Percentiles rank a stretch among this genome's conserved stretches.
Conservation (phyloP, 2,113 vertebrate genomes). For the Paedocypris sp. region DNA sequence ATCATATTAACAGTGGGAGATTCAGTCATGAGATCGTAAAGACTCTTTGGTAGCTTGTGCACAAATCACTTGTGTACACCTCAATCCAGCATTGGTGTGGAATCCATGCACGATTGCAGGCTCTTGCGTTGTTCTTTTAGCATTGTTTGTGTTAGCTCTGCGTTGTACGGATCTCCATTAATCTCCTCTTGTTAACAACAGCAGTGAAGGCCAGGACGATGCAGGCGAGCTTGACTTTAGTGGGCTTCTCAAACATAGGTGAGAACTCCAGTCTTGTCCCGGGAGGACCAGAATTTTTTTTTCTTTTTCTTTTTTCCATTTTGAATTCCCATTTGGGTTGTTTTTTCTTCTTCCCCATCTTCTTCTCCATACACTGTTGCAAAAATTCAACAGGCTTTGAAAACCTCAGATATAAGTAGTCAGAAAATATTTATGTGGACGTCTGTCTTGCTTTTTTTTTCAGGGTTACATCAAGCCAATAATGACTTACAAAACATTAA, state of each 20-base stretch:
- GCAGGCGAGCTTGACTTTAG: slow-evolving; percentile 99
- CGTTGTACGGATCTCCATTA: slow-evolving; percentile 70
- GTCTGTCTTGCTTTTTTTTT: no score
- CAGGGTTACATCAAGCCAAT: no score
- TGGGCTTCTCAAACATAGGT: slow-evolving; percentile 99
- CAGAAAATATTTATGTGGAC: no score
- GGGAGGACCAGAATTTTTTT: slow-evolving; percentile 27
- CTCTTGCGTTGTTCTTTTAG: slow-evolving; percentile 54
- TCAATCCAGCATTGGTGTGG: slow-evolving; percentile 54
- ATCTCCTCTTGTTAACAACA: slow-evolving; percentile 89
- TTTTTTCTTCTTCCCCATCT: background rate
- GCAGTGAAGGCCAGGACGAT: slow-evolving; percentile 97
- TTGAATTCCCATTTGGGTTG: background rate
- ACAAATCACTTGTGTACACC: slow-evolving; percentile 58
- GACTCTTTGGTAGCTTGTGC: slow-evolving; percentile 39
- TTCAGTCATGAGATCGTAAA: slow-evolving; percentile 30
- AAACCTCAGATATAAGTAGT: no score
- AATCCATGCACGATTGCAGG: slow-evolving; percentile 50
- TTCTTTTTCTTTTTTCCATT: slow-evolving; percentile 16
- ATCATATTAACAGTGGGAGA: slow-evolving; percentile 35
- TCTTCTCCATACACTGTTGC: background rate
- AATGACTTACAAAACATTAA: no score
- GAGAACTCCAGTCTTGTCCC: slow-evolving; percentile 63
- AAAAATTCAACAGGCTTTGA: background rate
- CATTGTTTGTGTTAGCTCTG: slow-evolving; percentile 57